A percentile compares a stretch with the other conserved stretches of the same genome.
These are phyloP conservation scores for Pachycephus smyrnensis DNA, from an alignment of 2,888 invertebrate genomes.

Conservation along the genomic window DNA sequence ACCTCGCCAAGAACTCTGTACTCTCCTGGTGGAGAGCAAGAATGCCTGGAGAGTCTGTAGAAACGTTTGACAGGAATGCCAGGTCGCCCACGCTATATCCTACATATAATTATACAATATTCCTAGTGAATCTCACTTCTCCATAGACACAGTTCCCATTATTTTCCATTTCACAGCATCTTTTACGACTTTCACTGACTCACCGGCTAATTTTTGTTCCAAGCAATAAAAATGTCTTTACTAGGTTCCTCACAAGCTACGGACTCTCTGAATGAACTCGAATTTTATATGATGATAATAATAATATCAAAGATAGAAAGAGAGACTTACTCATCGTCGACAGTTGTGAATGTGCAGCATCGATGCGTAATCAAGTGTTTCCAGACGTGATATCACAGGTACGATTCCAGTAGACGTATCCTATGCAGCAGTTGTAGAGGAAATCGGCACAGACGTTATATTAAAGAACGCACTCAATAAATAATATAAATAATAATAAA, in stretches of 20 bases:
- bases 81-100: background rate
- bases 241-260: background rate
- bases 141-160: background rate
- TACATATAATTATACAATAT: background rate
- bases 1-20: background rate
- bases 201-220: background rate
- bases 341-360: background rate
- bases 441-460: background rate
- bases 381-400: slow-evolving; percentile 3
- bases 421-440: background rate
- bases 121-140: background rate
- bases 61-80: background rate
- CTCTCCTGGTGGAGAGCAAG: background rate
- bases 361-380: background rate
- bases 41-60: background rate
- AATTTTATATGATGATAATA: background rate
- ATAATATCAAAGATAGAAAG: background rate
- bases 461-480: background rate
- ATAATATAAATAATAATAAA: background rate
- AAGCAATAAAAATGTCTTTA: background rate
- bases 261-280: background rate
- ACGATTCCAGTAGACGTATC: slow-evolving; percentile 14
- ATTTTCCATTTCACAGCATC: background rate
- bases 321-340: background rate
- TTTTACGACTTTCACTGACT: background rate